phyloP scores from a whole-genome alignment of 2,888 invertebrate genomes.

The Tuta absoluta region DNA sequence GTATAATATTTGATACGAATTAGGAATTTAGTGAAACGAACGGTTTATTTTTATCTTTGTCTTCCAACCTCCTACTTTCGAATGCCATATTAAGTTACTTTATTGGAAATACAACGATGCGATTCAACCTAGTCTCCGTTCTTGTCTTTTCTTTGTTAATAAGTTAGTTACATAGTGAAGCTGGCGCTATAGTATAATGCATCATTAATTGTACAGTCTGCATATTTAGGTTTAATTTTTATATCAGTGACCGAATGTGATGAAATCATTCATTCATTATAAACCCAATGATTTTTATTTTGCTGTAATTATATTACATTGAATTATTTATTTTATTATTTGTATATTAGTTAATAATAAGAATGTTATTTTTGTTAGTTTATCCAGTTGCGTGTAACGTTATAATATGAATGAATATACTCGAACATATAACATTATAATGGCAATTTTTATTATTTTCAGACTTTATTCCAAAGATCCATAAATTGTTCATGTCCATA shows the following conservation, averaged over 20 bases:
- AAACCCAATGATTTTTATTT: too few relatives aligned
- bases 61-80: background rate
- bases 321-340: too few relatives aligned
- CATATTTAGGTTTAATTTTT: conserved; percentile 5
- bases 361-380: too few relatives aligned
- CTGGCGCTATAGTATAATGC: conserved; percentile 61
- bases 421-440: background rate
- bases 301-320: too few relatives aligned
- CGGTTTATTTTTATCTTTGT: background rate
- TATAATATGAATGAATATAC: too few relatives aligned
- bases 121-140: conserved; percentile 59
- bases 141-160: conserved; percentile 51
- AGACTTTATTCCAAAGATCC: background rate
- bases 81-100: conserved; percentile 51
- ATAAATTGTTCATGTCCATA: background rate
- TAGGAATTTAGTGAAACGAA: background rate
- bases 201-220: conserved; percentile 24
- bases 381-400: too few relatives aligned
- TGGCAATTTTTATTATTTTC: background rate
- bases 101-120: conserved; percentile 56
- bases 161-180: conserved; percentile 28
- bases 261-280: too few relatives aligned
- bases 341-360: too few relatives aligned
- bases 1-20: background rate
- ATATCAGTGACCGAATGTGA: too few relatives aligned